Conservation (phyloP, 2,888 invertebrate species). For the Diogma glabrata region DNA sequence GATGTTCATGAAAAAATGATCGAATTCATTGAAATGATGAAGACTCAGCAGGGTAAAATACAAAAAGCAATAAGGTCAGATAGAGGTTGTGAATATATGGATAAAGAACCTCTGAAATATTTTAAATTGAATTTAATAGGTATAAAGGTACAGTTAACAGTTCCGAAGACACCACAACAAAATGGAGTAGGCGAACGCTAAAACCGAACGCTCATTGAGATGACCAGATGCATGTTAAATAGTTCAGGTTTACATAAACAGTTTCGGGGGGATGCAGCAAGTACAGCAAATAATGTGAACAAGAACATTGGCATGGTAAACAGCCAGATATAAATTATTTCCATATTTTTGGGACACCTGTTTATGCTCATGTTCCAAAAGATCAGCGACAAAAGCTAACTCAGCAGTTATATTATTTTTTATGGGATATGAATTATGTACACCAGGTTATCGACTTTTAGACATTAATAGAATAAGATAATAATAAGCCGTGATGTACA, state of each 20-base stretch:
- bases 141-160: too few species aligned
- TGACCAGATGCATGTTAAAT: neutral
- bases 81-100: too few species aligned
- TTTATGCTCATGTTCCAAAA: too few species aligned
- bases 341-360: too few species aligned
- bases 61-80: slow-evolving; percentile 16
- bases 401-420: neutral
- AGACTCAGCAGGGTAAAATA: slow-evolving; percentile 15
- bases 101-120: too few species aligned
- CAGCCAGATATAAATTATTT: neutral
- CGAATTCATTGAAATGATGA: slow-evolving; percentile 17
- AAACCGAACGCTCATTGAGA: neutral
- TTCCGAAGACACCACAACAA: slow-evolving; percentile 9
- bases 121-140: too few species aligned
- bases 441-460: neutral
- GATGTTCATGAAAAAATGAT: slow-evolving; percentile 16
- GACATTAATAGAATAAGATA: too few species aligned
- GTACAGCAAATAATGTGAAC: neutral
- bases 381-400: neutral
- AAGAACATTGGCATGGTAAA: neutral
- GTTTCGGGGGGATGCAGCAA: slow-evolving; percentile 21
- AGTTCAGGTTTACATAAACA: slow-evolving; percentile 5
- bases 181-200: neutral
- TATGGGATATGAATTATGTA: neutral
- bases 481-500: neutral